Base-by-base conservation (phyloP, 2,797 vertebrate genomes). In the Fringilla coelebs region DNA sequence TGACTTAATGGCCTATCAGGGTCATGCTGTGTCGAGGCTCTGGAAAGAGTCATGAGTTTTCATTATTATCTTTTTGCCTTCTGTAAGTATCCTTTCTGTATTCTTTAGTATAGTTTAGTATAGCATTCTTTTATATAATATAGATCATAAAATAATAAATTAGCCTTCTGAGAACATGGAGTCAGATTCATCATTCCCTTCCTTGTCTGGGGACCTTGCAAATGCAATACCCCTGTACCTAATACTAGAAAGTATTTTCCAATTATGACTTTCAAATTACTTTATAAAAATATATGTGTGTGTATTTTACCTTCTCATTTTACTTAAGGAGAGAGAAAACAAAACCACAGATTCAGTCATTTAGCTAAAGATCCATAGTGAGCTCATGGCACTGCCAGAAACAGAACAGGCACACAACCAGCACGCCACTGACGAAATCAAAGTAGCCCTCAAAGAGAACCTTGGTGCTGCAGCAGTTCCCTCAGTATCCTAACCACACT, bases 1-100 rank as follows among this genome's bases (percentile, higher is more conserved):
- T n/a, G 6, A 55, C 31, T 55, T 9, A 55, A 14, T 32, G 52
- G 31, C 52, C 52, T 21, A 9, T 14, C 31, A 54, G 6, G 0
- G 52, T 1, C 13, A 55, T 14, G 52, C 31, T 55, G 31, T n/a
- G 31, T n/a, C 4, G 2, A 0, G 20, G 1, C 20, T n/a, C 52
- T 55, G 13, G 4, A n/a, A 22, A n/a, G 52, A 54, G 32, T n/a
- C 8, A 14, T 1, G 0, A 55, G 20, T 55, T 55, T 55, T 4
- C 52, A 55, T 55, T 22, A 54, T 32, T 54, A 55, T 55, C 52
- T 55, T 55, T 55, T 55, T n/a, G 32, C 20, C 31, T n/a, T n/a
- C 32, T 55, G 52, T 22, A 2, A 3, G 52, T 55, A 55, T 22
- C 52, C 20, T 22, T 55, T 14, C 32, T 55, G 31, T 55, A 55